Base-by-base conservation (phyloP, 2,113 vertebrate species). In the Phylloscopus whistleri region DNA sequence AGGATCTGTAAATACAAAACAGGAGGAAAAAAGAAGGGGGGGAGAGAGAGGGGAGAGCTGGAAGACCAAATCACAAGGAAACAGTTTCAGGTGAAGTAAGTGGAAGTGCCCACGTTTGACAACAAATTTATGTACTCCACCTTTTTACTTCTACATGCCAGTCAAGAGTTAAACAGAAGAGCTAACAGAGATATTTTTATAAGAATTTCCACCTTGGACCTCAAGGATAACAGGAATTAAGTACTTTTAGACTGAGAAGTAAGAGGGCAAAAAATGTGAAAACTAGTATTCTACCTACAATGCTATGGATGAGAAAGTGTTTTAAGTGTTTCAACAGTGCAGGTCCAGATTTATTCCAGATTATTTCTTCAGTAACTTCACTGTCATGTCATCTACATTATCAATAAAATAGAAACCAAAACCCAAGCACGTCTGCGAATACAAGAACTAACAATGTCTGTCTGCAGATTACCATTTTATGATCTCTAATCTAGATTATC, bases 101-200 rank as follows among this genome's bases (percentile, higher is more conserved):
- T n/a, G 6, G 17, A 74, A 67, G 20, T 53, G 43, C 2, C 19
- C 0, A 1, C 48, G 30, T 74, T 20, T 7, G 3, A 39, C 44
- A 84, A 92, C 13, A n/a, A 69, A 84, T 84, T 56, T n/a, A 73
- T 16, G 31, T 37, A 39, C 64, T 64, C 44, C 23, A 11, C 31
- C 19, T 78, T 84, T 81, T 83, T 20, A 60, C 9, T 43, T 44
- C 51, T 11, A 73, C 9, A 26, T 22, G 11, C 14, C 30, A 84
- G 55, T 39, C n/a, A 63, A 90, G 35, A 87, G 10, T n/a, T 87
- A 52, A 81, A 48, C 13, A 52, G 18, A 44, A 33, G 21, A 77
- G 27, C 52, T 52, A 60, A 44, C 21, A 14, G 33, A 87, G 16
- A 27, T 30, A 22, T 51, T 70, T 92, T 84, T 59, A 2, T 33